phyloP scores from a whole-genome alignment of 2,797 vertebrate genomes.

The Leuciscus waleckii region DNA sequence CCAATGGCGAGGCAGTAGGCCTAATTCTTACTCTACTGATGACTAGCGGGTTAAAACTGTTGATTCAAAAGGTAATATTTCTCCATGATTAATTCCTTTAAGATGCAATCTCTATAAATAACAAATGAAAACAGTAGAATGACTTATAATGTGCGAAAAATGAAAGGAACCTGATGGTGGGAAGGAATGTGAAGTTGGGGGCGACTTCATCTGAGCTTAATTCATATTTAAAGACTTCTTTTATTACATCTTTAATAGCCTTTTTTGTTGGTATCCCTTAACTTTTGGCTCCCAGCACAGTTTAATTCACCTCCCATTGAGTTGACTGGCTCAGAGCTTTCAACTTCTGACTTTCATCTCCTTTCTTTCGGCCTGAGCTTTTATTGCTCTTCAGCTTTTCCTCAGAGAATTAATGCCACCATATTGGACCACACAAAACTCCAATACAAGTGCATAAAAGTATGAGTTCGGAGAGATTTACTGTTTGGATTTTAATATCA shows the following conservation, averaged over 20 bases:
- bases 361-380: slow-evolving; percentile 52
- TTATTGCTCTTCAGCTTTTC: slow-evolving; percentile 57
- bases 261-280: slow-evolving; percentile 61
- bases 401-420: slow-evolving; percentile 56
- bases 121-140: slow-evolving; percentile 54
- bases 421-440: slow-evolving; percentile 52
- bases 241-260: slow-evolving; percentile 74
- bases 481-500: slow-evolving; percentile 47
- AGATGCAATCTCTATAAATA: slow-evolving; percentile 50
- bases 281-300: slow-evolving; percentile 63
- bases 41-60: background rate
- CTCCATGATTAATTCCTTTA: slow-evolving; percentile 6
- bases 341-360: slow-evolving; percentile 58
- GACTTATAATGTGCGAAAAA: slow-evolving; percentile 58
- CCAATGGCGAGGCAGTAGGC: background rate
- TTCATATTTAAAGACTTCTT: slow-evolving; percentile 75
- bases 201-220: slow-evolving; percentile 55
- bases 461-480: slow-evolving; percentile 58
- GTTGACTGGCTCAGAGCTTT: slow-evolving; percentile 56
- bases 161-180: slow-evolving; percentile 28
- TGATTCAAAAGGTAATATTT: background rate
- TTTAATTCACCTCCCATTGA: slow-evolving; percentile 66
- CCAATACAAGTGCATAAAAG: slow-evolving; percentile 51
- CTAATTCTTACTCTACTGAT: background rate
- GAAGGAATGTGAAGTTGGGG: slow-evolving; percentile 17